Base-by-base conservation (phyloP, 2,113 vertebrate species). In the Oryzias celebensis region DNA sequence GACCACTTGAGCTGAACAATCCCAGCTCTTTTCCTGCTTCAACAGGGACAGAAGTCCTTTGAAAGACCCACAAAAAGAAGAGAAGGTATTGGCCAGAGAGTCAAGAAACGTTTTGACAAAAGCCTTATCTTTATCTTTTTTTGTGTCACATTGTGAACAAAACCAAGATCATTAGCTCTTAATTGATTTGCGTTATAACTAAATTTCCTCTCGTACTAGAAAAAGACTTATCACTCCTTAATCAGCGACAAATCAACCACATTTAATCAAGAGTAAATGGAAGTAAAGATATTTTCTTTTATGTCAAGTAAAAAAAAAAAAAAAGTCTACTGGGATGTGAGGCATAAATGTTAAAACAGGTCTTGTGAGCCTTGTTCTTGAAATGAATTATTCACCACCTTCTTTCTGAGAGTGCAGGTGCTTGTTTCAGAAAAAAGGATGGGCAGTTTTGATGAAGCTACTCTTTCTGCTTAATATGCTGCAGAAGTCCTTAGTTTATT, bases 321-420 rank as follows among this genome's bases (percentile, higher is more conserved):
- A 47, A 36, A 4, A 31, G 16, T 5, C 44, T 0, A 45, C 15
- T 43, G n/a, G 43, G 48, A 65, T 17, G 12, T 23, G 22, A 58
- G 22, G 62, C 14, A 31, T n/a, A 59, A 42, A 58, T 47, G 58
- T 14, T 2, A 3, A 73, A 55, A 57, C 15, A 18, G 28, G 26
- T 77, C 18, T 57, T 24, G 23, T 18, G 43, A 71, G 47, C 47
- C 64, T 68, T 73, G 53, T 58, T 79, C 28, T 22, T 18, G 15
- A 53, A 22, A 48, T 81, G 54, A 62, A 67, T 78, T 64, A 79
- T 81, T 81, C 51, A 58, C 53, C 56, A 47, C 63, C 64, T 71
- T 63, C 58, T 73, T 55, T 67, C 70, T 24, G 20, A 48, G 20
- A 20, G 1, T 18, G 59, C 50, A 73, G 71, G 69, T 69, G 65